These are phyloP conservation scores for Blennius ocellaris DNA, from an alignment of 2,113 vertebrate species.

Conservation along the genomic window DNA sequence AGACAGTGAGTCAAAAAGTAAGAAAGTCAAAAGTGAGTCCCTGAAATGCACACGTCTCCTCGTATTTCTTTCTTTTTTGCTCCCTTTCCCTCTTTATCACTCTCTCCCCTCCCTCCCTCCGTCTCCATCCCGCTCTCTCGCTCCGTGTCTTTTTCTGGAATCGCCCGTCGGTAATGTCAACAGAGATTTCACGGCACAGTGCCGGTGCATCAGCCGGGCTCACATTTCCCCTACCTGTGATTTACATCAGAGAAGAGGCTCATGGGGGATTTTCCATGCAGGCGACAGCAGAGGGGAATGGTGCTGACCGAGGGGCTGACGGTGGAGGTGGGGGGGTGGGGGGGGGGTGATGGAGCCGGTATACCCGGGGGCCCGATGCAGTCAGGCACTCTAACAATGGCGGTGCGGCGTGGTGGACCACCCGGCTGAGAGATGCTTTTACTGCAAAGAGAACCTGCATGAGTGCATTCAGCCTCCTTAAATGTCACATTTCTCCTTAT, in stretches of 20 bases:
- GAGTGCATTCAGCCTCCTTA: slow-evolving; percentile 52
- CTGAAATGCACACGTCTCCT: slow-evolving; percentile 56
- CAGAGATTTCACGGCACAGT: slow-evolving; percentile 79
- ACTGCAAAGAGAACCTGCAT: slow-evolving; percentile 57
- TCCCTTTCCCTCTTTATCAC: slow-evolving; percentile 53
- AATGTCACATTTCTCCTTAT: slow-evolving; percentile 48
- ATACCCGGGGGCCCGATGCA: slow-evolving; percentile 61
- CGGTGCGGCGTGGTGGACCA: slow-evolving; percentile 49
- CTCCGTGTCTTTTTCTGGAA: slow-evolving; percentile 72
- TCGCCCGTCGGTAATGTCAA: slow-evolving; percentile 76
- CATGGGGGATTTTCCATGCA: slow-evolving; percentile 73
- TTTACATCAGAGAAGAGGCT: slow-evolving; percentile 79
- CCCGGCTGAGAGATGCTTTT: slow-evolving; percentile 66
- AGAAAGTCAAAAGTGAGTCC: slow-evolving; percentile 54
- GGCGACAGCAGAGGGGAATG: slow-evolving; percentile 7
- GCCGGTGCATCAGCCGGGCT: slow-evolving; percentile 70
- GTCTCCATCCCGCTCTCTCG: background rate
- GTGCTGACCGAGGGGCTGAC: background rate
- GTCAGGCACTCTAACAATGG: slow-evolving; percentile 67
- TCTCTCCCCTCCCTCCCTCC: slow-evolving; percentile 27
- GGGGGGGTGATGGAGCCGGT: background rate
- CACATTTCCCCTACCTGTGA: slow-evolving; percentile 77
- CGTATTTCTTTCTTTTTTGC: slow-evolving; percentile 30
- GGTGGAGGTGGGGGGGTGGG: background rate
- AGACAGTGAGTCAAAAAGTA: slow-evolving; percentile 46